Conservation (phyloP, 2,888 invertebrate species). For the Leptopterna dolabrata region DNA sequence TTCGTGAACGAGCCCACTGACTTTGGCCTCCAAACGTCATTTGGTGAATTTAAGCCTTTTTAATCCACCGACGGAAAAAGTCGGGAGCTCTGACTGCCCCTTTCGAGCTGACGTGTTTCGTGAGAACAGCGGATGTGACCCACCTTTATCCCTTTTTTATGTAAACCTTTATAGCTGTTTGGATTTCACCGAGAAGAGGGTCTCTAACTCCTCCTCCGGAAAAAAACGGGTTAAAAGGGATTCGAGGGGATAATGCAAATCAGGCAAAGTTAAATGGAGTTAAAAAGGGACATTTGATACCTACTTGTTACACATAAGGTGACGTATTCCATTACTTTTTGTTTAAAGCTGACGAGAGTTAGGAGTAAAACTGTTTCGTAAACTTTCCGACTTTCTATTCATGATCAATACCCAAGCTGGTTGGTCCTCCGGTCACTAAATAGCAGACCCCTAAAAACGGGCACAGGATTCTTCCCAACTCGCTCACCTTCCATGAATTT, state of each 20-base stretch:
- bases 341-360: not conserved
- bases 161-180: constrained; percentile 40
- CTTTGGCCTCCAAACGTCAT: too few relatives aligned
- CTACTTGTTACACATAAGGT: constrained; percentile 25
- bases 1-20: too few relatives aligned
- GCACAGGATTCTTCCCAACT: too few relatives aligned
- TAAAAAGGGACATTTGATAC: not conserved
- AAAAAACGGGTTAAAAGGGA: constrained; percentile 10
- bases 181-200: constrained; percentile 10
- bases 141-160: constrained; percentile 36
- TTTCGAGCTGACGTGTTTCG: constrained; percentile 1
- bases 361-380: not conserved
- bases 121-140: not conserved
- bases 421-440: too few relatives aligned
- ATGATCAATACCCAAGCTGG: not conserved
- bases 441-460: too few relatives aligned
- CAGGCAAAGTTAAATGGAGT: constrained; percentile 31
- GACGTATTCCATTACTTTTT: not conserved
- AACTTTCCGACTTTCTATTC: not conserved
- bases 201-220: not conserved
- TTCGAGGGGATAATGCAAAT: constrained; percentile 31
- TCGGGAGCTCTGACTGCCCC: too few relatives aligned
- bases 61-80: too few relatives aligned
- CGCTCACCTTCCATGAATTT: too few relatives aligned
- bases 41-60: too few relatives aligned